Percentiles rank a stretch among this genome's conserved stretches.
Conservation (phyloP, 2,888 invertebrate species). For the Tyria jacobaeae region DNA sequence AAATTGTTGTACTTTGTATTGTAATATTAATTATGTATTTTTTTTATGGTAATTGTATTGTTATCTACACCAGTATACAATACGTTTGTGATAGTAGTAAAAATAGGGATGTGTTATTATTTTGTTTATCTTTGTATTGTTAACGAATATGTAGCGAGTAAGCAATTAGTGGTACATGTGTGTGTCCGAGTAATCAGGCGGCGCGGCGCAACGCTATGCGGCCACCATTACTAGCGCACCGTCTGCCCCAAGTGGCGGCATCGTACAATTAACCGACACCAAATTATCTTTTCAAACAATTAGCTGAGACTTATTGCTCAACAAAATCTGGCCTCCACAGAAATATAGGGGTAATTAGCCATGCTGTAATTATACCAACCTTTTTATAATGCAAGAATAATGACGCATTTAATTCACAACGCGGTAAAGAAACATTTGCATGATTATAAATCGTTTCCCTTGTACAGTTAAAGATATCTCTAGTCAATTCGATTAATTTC, state of each 20-base stretch:
- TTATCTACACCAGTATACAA: too few species aligned
- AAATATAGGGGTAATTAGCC: conserved; percentile 55
- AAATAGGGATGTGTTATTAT: conserved; percentile 16
- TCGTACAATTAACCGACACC: conserved; percentile 75
- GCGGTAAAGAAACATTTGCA: background rate
- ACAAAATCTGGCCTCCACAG: conserved; percentile 55
- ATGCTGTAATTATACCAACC: conserved; percentile 57
- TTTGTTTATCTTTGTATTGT: conserved; percentile 29
- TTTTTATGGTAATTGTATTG: too few species aligned
- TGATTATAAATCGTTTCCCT: background rate
- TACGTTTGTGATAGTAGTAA: background rate
- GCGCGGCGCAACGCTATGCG: conserved; percentile 47
- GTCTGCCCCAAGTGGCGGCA: conserved; percentile 65
- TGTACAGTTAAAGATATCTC: background rate
- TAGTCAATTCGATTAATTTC: background rate
- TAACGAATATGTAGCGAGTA: conserved; percentile 37
- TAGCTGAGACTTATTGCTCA: conserved; percentile 74
- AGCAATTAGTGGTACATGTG: conserved; percentile 74
- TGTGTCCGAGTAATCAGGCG: conserved; percentile 44
- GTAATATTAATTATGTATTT: too few species aligned
- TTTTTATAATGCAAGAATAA: conserved; percentile 55
- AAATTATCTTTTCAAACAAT: conserved; percentile 83
- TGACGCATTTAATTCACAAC: conserved; percentile 11
- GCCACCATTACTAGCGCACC: conserved; percentile 64
- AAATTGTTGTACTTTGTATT: too few species aligned